phyloP scores from a whole-genome alignment of 2,113 vertebrate genomes.

The Felis chaus region DNA sequence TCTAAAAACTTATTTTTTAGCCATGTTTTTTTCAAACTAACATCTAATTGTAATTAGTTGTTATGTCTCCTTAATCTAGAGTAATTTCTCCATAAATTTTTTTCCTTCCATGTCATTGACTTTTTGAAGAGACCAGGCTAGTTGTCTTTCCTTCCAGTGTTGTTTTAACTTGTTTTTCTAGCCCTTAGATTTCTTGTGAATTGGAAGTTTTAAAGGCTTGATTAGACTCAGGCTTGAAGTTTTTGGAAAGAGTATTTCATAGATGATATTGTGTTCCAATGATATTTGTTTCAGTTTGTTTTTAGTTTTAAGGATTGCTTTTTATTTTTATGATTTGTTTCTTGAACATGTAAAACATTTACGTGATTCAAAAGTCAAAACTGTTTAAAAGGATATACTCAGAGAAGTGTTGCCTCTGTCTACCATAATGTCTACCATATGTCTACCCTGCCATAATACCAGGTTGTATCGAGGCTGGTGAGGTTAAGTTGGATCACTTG shows the following conservation, averaged over 20 bases:
- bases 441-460: too few relatives aligned
- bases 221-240: neutral
- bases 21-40: neutral
- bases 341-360: neutral
- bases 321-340: neutral
- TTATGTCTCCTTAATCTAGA: neutral
- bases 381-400: neutral
- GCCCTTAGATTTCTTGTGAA: neutral
- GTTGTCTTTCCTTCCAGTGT: neutral
- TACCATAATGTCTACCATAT: too few relatives aligned
- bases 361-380: conserved; percentile 2
- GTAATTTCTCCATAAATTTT: neutral
- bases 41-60: neutral
- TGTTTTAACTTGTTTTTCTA: neutral
- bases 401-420: neutral
- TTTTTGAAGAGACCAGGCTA: neutral
- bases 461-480: neutral
- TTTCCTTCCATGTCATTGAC: neutral
- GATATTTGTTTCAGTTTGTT: neutral
- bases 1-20: conserved; percentile 2
- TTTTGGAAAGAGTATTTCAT: neutral
- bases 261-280: neutral
- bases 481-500: neutral
- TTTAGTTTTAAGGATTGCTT: conserved; percentile 13
- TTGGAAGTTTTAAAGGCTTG: neutral